Evolutionary conservation across 2,888 invertebrate genomes (phyloP).

Genomic region (Cheilosia scutellata): DNA sequence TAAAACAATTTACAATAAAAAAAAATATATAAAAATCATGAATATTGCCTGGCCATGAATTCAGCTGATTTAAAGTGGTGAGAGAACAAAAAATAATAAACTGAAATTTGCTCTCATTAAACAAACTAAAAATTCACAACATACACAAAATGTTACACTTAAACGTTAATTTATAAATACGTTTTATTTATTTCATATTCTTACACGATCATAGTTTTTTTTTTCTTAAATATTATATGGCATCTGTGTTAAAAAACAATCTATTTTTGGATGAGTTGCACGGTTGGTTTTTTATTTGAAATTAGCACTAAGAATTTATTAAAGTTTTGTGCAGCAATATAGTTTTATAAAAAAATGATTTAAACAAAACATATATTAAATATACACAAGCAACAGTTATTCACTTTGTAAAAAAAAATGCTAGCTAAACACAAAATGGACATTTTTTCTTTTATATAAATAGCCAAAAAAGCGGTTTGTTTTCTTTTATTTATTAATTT

Average conservation of each 20-base stretch:
- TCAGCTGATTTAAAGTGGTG: slow-evolving; percentile 67
- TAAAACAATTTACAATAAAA: slow-evolving; percentile 68
- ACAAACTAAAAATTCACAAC: slow-evolving; percentile 27
- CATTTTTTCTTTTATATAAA: slow-evolving; percentile 37
- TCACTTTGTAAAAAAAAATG: slow-evolving; percentile 45
- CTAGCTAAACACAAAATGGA: slow-evolving; percentile 69
- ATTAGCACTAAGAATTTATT: slow-evolving; percentile 21
- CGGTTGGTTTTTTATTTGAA: slow-evolving; percentile 20
- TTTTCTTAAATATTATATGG: slow-evolving; percentile 63
- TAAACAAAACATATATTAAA: not conserved
- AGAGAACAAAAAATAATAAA: slow-evolving; percentile 34
- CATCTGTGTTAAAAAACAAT: slow-evolving; percentile 43
- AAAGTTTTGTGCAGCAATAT: slow-evolving; percentile 48
- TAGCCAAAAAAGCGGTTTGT: slow-evolving; percentile 65
- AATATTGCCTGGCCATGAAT: slow-evolving; percentile 31
- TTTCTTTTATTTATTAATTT: slow-evolving; percentile 23
- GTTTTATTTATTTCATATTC: slow-evolving; percentile 24
- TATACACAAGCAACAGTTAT: slow-evolving; percentile 5
- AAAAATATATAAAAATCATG: slow-evolving; percentile 17
- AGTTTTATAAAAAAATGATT: not conserved
- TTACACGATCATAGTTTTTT: slow-evolving; percentile 48
- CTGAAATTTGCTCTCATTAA: slow-evolving; percentile 56
- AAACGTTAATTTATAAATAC: slow-evolving; percentile 53
- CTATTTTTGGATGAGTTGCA: slow-evolving; percentile 48
- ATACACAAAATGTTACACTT: slow-evolving; percentile 54